These are phyloP conservation scores for Eledone cirrhosa DNA, from an alignment of 2,888 invertebrate genomes.

Conservation along the genomic window DNA sequence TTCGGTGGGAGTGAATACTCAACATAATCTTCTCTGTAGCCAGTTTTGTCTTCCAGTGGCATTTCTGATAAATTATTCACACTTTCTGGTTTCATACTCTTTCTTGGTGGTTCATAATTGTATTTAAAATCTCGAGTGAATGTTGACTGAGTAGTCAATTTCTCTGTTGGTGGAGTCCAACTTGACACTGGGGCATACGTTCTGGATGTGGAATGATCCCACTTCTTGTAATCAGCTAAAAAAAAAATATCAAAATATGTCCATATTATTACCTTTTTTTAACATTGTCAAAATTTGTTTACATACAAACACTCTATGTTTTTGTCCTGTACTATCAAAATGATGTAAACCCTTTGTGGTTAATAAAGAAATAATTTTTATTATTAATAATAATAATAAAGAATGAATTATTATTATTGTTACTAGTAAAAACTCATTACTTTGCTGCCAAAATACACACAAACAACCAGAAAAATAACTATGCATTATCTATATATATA, in stretches of 20 bases:
- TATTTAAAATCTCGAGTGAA: slow-evolving; percentile 59
- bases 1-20: slow-evolving; percentile 59
- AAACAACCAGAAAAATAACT: too few species aligned
- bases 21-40: slow-evolving; percentile 62
- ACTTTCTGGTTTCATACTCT: slow-evolving; percentile 60
- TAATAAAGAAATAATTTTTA: neutral
- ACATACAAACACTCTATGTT: too few species aligned
- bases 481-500: too few species aligned
- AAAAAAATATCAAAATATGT: slow-evolving; percentile 25
- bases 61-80: slow-evolving; percentile 53
- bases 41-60: slow-evolving; percentile 63
- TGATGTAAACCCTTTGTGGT: too few species aligned
- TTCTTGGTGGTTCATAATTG: slow-evolving; percentile 52
- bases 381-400: neutral
- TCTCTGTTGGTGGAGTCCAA: slow-evolving; percentile 58
- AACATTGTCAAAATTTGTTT: too few species aligned
- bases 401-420: neutral
- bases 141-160: slow-evolving; percentile 63
- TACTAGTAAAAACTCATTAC: too few species aligned
- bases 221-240: slow-evolving; percentile 62
- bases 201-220: slow-evolving; percentile 50
- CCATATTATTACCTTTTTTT: neutral
- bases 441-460: too few species aligned
- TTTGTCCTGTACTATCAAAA: too few species aligned
- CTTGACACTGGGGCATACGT: slow-evolving; percentile 43